Percentiles rank a stretch among this genome's conserved stretches.
Conservation (phyloP, 2,888 invertebrate genomes). For the Gasteruption jaculator region DNA sequence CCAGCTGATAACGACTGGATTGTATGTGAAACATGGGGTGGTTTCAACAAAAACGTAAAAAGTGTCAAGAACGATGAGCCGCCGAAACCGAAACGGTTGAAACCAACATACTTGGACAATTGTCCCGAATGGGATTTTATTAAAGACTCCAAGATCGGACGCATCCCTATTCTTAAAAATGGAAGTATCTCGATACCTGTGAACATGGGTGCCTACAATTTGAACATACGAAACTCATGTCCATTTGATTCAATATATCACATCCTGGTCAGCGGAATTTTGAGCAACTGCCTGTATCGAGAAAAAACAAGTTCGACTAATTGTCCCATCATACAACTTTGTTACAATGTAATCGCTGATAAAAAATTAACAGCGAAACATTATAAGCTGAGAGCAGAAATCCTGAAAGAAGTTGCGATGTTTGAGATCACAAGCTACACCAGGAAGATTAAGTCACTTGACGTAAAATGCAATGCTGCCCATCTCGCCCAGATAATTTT, state of each 20-base stretch:
- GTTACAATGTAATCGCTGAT: neutral
- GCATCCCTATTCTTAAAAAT: neutral
- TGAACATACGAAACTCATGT: neutral
- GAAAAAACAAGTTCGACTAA: neutral
- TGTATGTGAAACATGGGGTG: neutral
- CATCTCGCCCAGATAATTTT: slow-evolving; percentile 3
- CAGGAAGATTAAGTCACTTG: neutral
- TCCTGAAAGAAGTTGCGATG: neutral
- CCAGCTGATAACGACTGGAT: slow-evolving; percentile 1
- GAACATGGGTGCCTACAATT: neutral
- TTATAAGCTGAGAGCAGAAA: neutral
- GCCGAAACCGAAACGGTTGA: slow-evolving; percentile 1
- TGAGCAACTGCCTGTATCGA: neutral
- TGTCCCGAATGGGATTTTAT: slow-evolving; percentile 8
- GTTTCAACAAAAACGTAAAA: neutral
- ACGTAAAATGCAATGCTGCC: slow-evolving; percentile 6
- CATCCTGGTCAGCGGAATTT: neutral
- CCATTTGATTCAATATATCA: slow-evolving; percentile 4
- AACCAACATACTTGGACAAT: slow-evolving; percentile 10
- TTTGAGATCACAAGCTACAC: neutral
- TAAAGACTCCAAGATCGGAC: slow-evolving; percentile 6
- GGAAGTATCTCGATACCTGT: neutral
- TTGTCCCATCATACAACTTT: neutral
- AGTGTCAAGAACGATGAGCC: neutral
- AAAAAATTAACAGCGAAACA: slow-evolving; percentile 1